These are phyloP conservation scores for Orthonevra nobilis DNA, from an alignment of 2,888 invertebrate species.

Conservation along the genomic window DNA sequence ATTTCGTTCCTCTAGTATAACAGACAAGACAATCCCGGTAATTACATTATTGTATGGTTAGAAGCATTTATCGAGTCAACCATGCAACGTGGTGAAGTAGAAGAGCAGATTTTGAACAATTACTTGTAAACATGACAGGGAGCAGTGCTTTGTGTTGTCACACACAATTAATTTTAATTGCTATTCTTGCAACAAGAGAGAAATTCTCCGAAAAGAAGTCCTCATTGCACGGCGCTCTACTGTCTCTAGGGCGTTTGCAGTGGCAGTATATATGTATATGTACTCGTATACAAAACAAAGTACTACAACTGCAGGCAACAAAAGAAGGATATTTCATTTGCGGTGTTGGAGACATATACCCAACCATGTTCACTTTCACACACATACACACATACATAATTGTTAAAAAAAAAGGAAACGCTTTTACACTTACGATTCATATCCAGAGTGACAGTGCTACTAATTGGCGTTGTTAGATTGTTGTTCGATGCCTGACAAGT, in stretches of 20 bases:
- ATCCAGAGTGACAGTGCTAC: conserved; percentile 85
- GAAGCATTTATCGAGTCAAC: conserved; percentile 25
- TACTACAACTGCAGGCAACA: conserved; percentile 29
- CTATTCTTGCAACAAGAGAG: conserved; percentile 57
- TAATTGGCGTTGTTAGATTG: conserved; percentile 84
- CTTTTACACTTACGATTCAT: conserved; percentile 84
- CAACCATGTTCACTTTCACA: too few relatives aligned
- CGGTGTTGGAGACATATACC: too few relatives aligned
- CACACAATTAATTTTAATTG: conserved; percentile 73
- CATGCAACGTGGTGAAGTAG: conserved; percentile 40
- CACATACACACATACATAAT: background rate
- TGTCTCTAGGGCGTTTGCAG: conserved; percentile 19
- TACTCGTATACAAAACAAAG: background rate
- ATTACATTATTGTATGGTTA: conserved; percentile 27
- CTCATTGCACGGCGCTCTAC: background rate
- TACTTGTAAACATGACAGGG: conserved; percentile 45
- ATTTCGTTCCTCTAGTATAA: background rate
- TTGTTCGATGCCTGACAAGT: conserved; percentile 87
- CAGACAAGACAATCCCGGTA: conserved; percentile 1
- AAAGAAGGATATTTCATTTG: conserved; percentile 16
- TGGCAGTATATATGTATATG: too few relatives aligned
- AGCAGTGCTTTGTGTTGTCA: conserved; percentile 64
- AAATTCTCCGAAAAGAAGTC: conserved; percentile 23
- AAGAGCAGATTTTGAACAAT: conserved; percentile 47
- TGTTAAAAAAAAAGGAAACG: conserved; percentile 7